Evolutionary conservation across 2,888 invertebrate genomes (phyloP), one percentile per base, ranked within the genome.

Genomic region (Steinernema hermaphroditum): DNA sequence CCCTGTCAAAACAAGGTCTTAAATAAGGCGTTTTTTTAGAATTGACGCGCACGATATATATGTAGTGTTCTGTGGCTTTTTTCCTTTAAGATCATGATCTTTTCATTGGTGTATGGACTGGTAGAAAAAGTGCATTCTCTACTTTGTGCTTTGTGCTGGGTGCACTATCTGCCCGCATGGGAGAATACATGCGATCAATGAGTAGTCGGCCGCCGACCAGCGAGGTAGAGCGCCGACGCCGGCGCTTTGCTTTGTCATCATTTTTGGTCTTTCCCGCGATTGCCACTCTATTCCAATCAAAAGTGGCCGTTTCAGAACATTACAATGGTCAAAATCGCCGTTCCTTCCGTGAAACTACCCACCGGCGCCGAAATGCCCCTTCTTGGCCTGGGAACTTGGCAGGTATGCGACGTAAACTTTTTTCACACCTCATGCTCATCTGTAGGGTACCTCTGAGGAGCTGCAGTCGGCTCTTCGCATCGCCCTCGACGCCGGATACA

Each of bases 401-500:
- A 75, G 71, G 78, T 77, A 46, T 46, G 71, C 49, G 19, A 8
- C 43, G 16, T 71, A 34, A 2, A 29, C n/a, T 0, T 37, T 14
- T 46, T 72, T n/a, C n/a, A n/a, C n/a, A n/a, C 19, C 24, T 4
- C 19, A 12, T 16, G n/a, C n/a, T 22, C 29, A 34, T n/a, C 9
- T 72, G 24, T 29, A 43, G 4, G 19, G 73, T 27, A 29, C 73
- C 16, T 32, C 46, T 4, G 71, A 74, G 1, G 80, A 82, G 70
- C 71, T 83, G 43, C 72, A 74, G 50, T 73, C 75, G n/a, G 80
- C 82, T n/a, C 73, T 83, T 22, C 72, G 80, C 57, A 75, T 79
- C 9, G 86, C 86, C 16, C 71, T 87, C 8, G 85, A 86, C 70
- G 74, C 75, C 24, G 86, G 86, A 19, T 86, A 86, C 72, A 75